Percentiles rank a stretch among this genome's conserved stretches.
Evolutionary conservation across 2,797 vertebrate species (phyloP).

Genomic region (Platalea minor): DNA sequence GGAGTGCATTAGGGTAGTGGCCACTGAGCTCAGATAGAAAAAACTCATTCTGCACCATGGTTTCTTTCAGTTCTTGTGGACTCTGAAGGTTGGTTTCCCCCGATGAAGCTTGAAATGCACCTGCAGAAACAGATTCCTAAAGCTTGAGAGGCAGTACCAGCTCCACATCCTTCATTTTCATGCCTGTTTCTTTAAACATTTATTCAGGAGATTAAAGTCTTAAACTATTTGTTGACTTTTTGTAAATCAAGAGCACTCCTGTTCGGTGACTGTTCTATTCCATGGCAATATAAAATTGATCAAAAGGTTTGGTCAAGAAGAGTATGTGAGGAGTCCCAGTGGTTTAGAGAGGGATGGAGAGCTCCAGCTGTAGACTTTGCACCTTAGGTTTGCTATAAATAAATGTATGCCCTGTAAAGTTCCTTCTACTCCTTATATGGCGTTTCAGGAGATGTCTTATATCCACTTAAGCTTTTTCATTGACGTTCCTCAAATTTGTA

Average conservation of each 20-base stretch:
- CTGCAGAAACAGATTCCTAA: background rate
- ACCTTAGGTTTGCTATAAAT: background rate
- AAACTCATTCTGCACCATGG: background rate
- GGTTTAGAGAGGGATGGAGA: background rate
- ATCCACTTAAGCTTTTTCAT: background rate
- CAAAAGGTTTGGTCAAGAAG: background rate
- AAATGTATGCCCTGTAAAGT: background rate
- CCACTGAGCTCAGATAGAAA: background rate
- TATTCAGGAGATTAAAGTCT: background rate
- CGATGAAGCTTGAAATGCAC: background rate
- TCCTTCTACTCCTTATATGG: background rate
- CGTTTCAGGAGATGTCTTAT: background rate
- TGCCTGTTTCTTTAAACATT: background rate
- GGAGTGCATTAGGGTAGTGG: background rate
- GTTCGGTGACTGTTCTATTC: background rate
- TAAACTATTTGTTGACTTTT: background rate
- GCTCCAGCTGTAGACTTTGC: background rate
- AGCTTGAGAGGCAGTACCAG: background rate
- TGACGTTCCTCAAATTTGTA: background rate
- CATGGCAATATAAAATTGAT: background rate
- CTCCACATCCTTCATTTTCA: background rate
- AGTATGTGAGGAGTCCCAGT: background rate
- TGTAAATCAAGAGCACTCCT: background rate
- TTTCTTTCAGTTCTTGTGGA: background rate
- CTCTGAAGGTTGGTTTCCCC: background rate